These are phyloP conservation scores for Caloenas nicobarica DNA, from an alignment of 2,113 vertebrate genomes.

Conservation along the genomic window DNA sequence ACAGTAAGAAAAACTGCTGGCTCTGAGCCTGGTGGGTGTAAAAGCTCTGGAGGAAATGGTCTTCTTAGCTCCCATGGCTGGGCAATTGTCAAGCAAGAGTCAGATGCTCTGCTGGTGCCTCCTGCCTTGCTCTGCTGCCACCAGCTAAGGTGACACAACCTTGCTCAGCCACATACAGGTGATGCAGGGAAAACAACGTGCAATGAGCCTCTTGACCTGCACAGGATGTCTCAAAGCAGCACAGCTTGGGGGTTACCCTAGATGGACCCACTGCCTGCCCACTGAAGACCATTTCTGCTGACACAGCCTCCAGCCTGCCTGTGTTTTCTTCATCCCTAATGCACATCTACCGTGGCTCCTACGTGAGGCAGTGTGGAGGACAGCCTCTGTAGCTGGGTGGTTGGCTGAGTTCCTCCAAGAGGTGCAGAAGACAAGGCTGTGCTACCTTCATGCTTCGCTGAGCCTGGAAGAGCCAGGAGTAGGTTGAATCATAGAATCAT, in stretches of 20 bases:
- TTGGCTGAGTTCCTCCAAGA: background rate
- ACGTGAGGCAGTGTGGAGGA: rapidly evolving
- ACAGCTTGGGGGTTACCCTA: background rate
- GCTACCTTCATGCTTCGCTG: background rate
- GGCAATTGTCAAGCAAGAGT: background rate
- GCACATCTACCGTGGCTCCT: background rate
- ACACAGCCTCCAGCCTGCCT: background rate
- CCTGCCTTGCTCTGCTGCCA: background rate
- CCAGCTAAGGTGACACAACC: background rate
- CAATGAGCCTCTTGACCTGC: background rate
- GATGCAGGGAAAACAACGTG: background rate
- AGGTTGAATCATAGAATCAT: background rate
- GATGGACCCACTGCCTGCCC: background rate
- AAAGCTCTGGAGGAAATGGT: background rate
- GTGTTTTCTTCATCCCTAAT: background rate
- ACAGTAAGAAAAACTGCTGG: background rate
- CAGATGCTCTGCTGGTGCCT: background rate
- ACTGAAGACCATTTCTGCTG: background rate
- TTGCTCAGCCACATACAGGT: background rate
- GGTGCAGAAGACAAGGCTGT: rapidly evolving
- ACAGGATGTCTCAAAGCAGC: background rate
- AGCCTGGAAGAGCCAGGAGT: background rate
- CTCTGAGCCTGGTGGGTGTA: background rate
- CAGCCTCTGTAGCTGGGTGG: background rate
- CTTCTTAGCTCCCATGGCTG: background rate